Percentiles rank a stretch among this genome's conserved stretches.
Evolutionary conservation across 2,113 vertebrate species (phyloP).

Genomic region (Rhombomys opimus): DNA sequence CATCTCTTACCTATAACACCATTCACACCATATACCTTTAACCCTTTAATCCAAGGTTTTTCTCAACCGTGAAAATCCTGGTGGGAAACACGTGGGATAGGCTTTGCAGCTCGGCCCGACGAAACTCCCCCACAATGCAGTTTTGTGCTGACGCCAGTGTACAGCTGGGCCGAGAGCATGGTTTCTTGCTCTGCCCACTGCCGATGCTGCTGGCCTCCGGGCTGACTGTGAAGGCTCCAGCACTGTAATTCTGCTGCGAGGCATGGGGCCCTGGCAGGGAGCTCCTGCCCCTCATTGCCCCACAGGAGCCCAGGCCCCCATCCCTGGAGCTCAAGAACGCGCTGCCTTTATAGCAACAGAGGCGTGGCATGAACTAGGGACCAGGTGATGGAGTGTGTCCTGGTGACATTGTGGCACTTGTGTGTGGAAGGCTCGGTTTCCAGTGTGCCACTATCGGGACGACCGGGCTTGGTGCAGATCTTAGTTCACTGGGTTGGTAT

Average conservation of each 20-base stretch:
- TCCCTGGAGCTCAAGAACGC: too few species aligned
- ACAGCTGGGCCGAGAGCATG: too few species aligned
- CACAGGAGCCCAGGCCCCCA: background rate
- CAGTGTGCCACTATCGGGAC: background rate
- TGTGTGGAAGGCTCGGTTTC: background rate
- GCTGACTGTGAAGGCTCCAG: background rate
- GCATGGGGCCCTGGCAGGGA: background rate
- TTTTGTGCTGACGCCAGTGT: background rate
- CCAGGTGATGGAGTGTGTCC: background rate
- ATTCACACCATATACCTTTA: background rate
- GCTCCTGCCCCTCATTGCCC: background rate
- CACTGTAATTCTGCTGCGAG: background rate
- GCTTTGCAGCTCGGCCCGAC: background rate
- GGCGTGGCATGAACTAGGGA: background rate
- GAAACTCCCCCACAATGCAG: background rate
- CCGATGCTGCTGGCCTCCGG: background rate
- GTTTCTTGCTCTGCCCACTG: background rate
- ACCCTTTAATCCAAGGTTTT: background rate
- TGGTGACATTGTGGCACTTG: background rate
- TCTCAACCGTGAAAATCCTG: background rate
- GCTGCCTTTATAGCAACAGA: too few species aligned
- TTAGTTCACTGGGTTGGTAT: background rate
- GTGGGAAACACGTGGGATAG: background rate
- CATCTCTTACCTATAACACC: background rate
- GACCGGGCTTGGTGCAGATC: background rate